phyloP scores from a whole-genome alignment of 2,888 invertebrate species.

The Lithophane socia region DNA sequence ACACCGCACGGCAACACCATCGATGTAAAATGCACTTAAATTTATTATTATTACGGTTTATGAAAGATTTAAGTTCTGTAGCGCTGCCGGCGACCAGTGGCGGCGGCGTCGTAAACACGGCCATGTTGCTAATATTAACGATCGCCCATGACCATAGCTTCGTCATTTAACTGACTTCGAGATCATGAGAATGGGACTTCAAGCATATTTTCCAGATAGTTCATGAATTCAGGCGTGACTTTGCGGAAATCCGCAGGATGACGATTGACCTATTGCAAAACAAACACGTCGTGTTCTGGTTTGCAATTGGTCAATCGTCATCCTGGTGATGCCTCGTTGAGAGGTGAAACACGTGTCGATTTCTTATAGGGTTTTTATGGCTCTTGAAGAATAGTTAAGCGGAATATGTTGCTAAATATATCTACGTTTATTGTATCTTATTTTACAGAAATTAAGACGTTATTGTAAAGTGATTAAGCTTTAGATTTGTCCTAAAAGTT shows the following conservation, averaged over 20 bases:
- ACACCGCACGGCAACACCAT: slow-evolving; percentile 58
- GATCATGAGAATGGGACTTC: slow-evolving; percentile 34
- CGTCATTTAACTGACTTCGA: slow-evolving; percentile 42
- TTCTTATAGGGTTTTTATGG: no score
- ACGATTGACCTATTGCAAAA: no score
- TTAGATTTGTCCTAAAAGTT: not conserved
- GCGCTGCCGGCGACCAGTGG: slow-evolving; percentile 22
- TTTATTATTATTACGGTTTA: slow-evolving; percentile 69
- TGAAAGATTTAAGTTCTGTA: slow-evolving; percentile 57
- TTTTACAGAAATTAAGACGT: slow-evolving; percentile 31
- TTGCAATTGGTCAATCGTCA: no score
- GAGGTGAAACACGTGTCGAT: no score
- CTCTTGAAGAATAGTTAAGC: no score
- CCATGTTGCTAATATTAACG: slow-evolving; percentile 38
- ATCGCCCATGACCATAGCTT: slow-evolving; percentile 24
- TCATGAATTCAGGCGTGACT: no score
- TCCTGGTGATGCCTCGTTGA: no score
- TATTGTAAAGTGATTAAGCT: slow-evolving; percentile 23
- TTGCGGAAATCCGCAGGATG: no score
- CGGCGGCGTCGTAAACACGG: slow-evolving; percentile 20
- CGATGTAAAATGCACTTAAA: slow-evolving; percentile 62
- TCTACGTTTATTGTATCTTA: not conserved
- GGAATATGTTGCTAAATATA: no score
- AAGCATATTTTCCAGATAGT: not conserved
- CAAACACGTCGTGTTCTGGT: no score